Base-by-base conservation (phyloP, 2,113 vertebrate genomes). In the Ploceus nigricollis region DNA sequence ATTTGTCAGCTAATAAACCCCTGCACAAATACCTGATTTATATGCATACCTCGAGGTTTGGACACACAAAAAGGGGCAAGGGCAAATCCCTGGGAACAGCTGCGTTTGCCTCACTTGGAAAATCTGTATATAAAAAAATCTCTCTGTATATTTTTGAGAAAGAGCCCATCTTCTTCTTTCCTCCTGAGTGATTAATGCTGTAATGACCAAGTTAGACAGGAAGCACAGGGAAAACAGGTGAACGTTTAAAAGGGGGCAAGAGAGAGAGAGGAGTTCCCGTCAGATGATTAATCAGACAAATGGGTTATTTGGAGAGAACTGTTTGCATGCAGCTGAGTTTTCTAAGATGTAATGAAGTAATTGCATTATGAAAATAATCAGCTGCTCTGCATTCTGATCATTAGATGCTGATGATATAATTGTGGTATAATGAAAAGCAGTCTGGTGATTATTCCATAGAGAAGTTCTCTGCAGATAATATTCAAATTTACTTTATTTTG, bases 321-420 rank as follows among this genome's bases (percentile, higher is more conserved):
- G 92, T 92, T 65, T 82, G 61, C 60, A 53, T 71, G 88, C 87
- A 96, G 89, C 61, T 91, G 88, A 94, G 75, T 82, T 92, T 95
- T 91, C 81, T 51, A 35, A 94, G 96, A 97, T 78, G 83, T 82
- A 92, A 83, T 44, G 53, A 77, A 93, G 83, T 93, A 95, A 97
- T 96, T 91, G 91, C 93, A 94, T 94, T 94, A 94, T 83, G 94
- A 95, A 96, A 96, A 97, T 96, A 91, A 96, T 97, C 94, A 96
- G 83, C 86, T 92, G 93, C 65, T 97, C 91, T 91, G 83, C 86
- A 94, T 96, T 93, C 94, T 91, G 91, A 96, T 97, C 95, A 95
- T 97, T 97, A 97, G 94, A 79, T 2, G n/a, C 54, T 96, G 95
- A 97, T 96, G 87, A 93, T 96, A 97, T 96, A 97, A 97, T 96